phyloP scores from a whole-genome alignment of 53 echinoderm and acorn worm species.

The Astropecten irregularis region DNA sequence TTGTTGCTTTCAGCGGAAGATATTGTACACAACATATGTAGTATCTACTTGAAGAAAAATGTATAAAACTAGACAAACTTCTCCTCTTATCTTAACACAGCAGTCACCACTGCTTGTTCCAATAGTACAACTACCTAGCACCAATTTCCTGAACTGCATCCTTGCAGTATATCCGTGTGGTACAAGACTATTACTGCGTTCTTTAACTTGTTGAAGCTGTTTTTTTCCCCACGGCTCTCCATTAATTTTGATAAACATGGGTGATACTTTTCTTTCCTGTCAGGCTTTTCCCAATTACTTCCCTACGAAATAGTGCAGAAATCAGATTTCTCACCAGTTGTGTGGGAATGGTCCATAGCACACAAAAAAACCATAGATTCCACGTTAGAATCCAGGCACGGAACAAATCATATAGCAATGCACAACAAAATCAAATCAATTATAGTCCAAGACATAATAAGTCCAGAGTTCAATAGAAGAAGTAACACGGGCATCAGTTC shows the following conservation, averaged over 20 bases:
- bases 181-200: neutral
- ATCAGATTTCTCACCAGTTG: no score
- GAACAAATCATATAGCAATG: no score
- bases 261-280: neutral
- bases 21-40: slow-evolving; percentile 12
- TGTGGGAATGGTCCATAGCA: no score
- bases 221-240: no score
- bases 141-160: neutral
- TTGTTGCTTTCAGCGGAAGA: neutral
- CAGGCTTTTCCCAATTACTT: neutral
- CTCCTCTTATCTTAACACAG: slow-evolving; percentile 2
- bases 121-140: neutral
- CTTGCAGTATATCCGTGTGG: neutral
- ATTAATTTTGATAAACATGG: neutral
- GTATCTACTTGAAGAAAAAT: neutral
- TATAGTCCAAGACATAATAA: no score
- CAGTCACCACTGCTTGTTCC: neutral
- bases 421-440: no score
- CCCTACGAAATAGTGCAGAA: no score
- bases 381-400: no score
- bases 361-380: no score
- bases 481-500: no score
- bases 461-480: no score
- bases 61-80: neutral
- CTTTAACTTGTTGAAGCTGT: neutral